Conservation (phyloP, 2,888 invertebrate species). For the Rhamphomyia laevipes region DNA sequence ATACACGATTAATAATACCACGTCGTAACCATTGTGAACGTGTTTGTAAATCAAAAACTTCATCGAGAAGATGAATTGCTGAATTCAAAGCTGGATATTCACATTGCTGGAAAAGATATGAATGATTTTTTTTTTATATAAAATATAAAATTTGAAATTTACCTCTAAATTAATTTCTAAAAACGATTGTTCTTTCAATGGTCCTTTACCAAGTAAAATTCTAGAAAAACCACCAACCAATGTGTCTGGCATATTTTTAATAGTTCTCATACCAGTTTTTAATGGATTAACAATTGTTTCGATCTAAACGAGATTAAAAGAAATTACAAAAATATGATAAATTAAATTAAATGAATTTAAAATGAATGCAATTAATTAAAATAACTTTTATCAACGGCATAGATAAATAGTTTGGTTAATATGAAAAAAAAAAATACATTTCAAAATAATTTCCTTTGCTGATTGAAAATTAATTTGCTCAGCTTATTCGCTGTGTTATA, state of each 20-base stretch:
- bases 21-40: slow-evolving; percentile 72
- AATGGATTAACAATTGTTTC: slow-evolving; percentile 46
- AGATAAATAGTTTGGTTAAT: no score
- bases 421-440: no score
- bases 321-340: neutral
- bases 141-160: no score
- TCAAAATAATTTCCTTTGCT: no score
- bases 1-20: slow-evolving; percentile 57
- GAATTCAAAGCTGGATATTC: slow-evolving; percentile 74
- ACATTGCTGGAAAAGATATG: slow-evolving; percentile 11
- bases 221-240: slow-evolving; percentile 49
- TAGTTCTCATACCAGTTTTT: slow-evolving; percentile 59
- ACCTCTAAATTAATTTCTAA: slow-evolving; percentile 15
- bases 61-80: slow-evolving; percentile 67
- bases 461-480: no score
- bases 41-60: slow-evolving; percentile 71
- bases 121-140: no score
- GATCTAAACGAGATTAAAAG: slow-evolving; percentile 22
- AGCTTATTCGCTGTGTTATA: no score
- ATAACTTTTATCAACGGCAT: neutral
- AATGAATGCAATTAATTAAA: neutral
- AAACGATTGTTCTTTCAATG: slow-evolving; percentile 24
- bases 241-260: slow-evolving; percentile 67
- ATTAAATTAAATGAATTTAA: neutral
- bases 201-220: slow-evolving; percentile 45